Base-by-base conservation (phyloP, 2,797 vertebrate genomes). In the Myotis daubentonii region DNA sequence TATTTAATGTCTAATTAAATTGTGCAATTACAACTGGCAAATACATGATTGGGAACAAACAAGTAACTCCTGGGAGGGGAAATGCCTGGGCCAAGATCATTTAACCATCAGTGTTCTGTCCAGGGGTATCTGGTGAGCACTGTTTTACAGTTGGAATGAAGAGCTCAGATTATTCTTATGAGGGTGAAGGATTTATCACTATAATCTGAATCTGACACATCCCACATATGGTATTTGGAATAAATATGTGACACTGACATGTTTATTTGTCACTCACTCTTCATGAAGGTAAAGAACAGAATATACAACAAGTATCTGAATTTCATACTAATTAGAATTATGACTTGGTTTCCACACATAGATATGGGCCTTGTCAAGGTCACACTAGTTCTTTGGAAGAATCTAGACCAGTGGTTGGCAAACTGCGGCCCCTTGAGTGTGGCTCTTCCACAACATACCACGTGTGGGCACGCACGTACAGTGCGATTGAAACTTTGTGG, bases 211-310 rank as follows among this genome's bases (percentile, higher is more conserved):
- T 88, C 38, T 80, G 55, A 91, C 71, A 82, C 38, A 80, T 80
- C 75, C 15, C 44, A 82, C 33, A 33, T 44, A 88, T 49, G 15
- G 5, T 84, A 84, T 91, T 91, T 66, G 53, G 33, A 72, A 71
- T 86, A 75, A 75, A 89, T 92, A 44, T 87, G 20, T 86, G 60
- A 81, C 28, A 86, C 11, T 85, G n/a, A 44, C 23, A 84, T 79
- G 4, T 57, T 89, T 89, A 89, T 38, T 49, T 96, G 57, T 38
- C 30, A 83, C 15, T 81, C 81, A 68, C 36, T 83, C 55, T 72
- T 74, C 41, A 51, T 15, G 41, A 93, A 91, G 38, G 15, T 22
- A 94, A 68, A 93, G 15, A 88, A 47, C 1, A 95, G 76, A 92
- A 60, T 41, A 65, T 41, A 20, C 41, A 76, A 90, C 51, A 90